Evolutionary conservation across 2,113 vertebrate genomes (phyloP), one percentile per base, ranked within the genome.

Genomic region (Osmerus mordax): DNA sequence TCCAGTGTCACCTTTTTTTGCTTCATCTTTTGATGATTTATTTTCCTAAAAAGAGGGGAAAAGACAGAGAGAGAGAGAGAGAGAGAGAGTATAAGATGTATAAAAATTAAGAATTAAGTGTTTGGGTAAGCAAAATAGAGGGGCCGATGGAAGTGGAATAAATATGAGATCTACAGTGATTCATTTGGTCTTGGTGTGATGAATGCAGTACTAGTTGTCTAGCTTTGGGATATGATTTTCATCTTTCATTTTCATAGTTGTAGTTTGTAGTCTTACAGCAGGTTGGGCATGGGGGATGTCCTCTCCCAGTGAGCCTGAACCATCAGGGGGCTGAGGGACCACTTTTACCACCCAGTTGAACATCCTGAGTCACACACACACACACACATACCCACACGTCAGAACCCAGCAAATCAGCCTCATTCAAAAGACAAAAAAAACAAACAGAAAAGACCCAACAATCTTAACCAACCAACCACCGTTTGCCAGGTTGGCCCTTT

Each of bases 261-360:
- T 47, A n/a, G n/a, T n/a, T n/a, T n/a, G n/a, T n/a, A n/a, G 5
- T 60, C 75, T 77, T 79, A 83, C 81, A 51, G 60, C 19, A 65
- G 41, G 11, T 47, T 58, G 18, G 13, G 62, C 29, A n/a, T 29
- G 71, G 23, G 65, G 51, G 15, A 58, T 47, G 1, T 71, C 72
- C 3, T 73, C 55, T 54, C 19, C 73, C 60, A 71, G 61, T 15
- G 41, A 65, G 5, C 73, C 72, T 25, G 71, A 71, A 51, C 66
- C 58, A 68, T 54, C 67, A 53, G 71, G 76, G 21, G 78, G 71
- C 54, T 85, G 83, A 47, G 87, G 84, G 53, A 81, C 83, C 25
- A 86, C 83, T 78, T 78, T 88, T 58, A 81, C 83, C 77, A 86
- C 81, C 84, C 84, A 88, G 80, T 79, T 87, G 69, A 87, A 87